Conservation (phyloP, 2,113 vertebrate species). For the Malurus elegans region DNA sequence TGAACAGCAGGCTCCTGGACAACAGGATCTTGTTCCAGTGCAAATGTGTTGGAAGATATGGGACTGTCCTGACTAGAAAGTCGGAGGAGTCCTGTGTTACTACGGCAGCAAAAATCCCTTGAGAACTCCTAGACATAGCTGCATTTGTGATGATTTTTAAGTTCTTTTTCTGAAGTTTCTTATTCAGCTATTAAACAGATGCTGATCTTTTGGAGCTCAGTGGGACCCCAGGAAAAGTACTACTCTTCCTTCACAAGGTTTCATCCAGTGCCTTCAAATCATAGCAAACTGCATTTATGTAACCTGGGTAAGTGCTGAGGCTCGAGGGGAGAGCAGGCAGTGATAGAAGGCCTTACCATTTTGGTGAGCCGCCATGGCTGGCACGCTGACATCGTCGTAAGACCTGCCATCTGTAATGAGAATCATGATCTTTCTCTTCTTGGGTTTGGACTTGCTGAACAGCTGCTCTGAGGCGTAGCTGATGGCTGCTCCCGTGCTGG, state of each 20-base stretch:
- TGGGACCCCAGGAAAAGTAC: not conserved
- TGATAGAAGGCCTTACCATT: conserved; percentile 75
- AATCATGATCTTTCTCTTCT: conserved; percentile 96
- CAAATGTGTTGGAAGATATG: not conserved
- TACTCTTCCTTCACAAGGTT: not conserved
- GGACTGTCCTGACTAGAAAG: not conserved
- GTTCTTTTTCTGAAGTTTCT: not conserved
- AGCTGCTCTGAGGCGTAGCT: conserved; percentile 87
- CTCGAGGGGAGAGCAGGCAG: not conserved
- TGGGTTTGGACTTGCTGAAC: conserved; percentile 95
- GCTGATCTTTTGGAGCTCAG: not conserved
- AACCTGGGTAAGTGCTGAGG: not conserved
- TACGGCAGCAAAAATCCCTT: not conserved
- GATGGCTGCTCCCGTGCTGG: conserved; percentile 96
- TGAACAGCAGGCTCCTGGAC: not conserved
- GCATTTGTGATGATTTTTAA: not conserved
- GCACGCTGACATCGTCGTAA: conserved; percentile 88
- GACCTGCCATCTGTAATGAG: conserved; percentile 96
- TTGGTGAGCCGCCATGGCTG: conserved; percentile 84
- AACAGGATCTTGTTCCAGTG: not conserved
- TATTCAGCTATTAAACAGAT: not conserved
- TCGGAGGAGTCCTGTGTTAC: not conserved
- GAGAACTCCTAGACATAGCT: not conserved
- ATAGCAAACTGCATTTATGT: not conserved
- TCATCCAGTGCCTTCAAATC: not conserved